Evolutionary conservation across 2,113 vertebrate genomes (phyloP), one percentile per base, ranked within the genome.

Genomic region (Epinephelus lanceolatus): DNA sequence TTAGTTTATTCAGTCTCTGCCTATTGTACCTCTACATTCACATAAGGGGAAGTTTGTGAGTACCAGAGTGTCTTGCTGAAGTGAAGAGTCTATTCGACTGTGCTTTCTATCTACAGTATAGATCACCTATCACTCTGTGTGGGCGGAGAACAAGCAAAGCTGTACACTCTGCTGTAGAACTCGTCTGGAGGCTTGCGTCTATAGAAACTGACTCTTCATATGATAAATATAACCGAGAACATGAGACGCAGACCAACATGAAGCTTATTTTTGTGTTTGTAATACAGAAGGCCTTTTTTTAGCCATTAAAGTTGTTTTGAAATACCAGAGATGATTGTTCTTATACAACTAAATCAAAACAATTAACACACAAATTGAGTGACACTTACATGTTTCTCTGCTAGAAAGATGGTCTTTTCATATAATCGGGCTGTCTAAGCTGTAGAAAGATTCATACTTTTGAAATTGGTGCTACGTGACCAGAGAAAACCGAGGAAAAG

Each of bases 101-200:
- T 78, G 60, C 60, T 68, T 59, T 68, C 37, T 68, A 47, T 69
- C 72, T 79, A 59, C 60, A 53, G 76, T 86, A 78, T 80, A 81
- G 87, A 89, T 84, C 82, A 67, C 85, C 78, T 86, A 52, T 89
- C 59, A 56, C 65, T 81, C 69, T 61, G 87, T 69, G 89, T 90
- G 80, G 89, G 90, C 55, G 72, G 76, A 78, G 68, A 70, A 79
- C 82, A 56, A 75, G 75, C 78, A 30, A 70, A n/a, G 19, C 66
- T 66, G 65, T 18, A 65, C 61, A 40, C 76, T 27, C 23, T 30
- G 82, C 85, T 57, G 72, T 53, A 6, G 65, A 71, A 62, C 63
- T 21, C 12, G 55, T 89, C 76, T 81, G 56, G 23, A 56, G 78
- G 23, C 80, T 84, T 2, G 45, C 82, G 75, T 74, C 77, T 73